Evolutionary conservation across 2,113 vertebrate species (phyloP).

Genomic region (Chrysemys picta): DNA sequence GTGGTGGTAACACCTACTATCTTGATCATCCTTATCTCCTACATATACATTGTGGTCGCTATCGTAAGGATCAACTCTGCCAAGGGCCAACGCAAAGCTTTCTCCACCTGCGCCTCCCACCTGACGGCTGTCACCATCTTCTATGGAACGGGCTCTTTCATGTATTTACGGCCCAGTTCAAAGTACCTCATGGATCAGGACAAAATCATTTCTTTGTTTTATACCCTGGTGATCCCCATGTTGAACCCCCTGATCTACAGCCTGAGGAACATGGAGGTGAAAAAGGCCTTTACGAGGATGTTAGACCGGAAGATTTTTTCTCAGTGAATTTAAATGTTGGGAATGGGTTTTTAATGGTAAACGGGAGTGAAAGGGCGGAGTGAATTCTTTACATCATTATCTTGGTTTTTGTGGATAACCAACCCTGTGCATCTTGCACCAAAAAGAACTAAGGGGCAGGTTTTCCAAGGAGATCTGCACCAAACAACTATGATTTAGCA

Average conservation of each 20-base stretch:
- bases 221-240: background rate
- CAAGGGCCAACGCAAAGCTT: background rate
- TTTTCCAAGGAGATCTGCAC: background rate
- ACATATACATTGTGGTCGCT: background rate
- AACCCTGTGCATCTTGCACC: background rate
- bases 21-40: constrained; percentile 41
- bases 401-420: background rate
- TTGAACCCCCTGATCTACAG: background rate
- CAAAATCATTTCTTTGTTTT: background rate
- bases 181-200: background rate
- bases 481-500: too few relatives aligned
- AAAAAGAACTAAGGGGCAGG: background rate
- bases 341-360: background rate
- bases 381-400: background rate
- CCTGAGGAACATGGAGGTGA: background rate
- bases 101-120: background rate
- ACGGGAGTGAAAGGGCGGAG: too few relatives aligned
- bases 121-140: background rate
- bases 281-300: background rate
- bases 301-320: background rate
- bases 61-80: too few relatives aligned
- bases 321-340: background rate
- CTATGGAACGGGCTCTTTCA: background rate
- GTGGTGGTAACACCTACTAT: background rate
- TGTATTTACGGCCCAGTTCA: background rate